Evolutionary conservation across 2,797 vertebrate species (phyloP), one percentile per base, ranked within the genome.

Genomic region (Xenopus petersii): DNA sequence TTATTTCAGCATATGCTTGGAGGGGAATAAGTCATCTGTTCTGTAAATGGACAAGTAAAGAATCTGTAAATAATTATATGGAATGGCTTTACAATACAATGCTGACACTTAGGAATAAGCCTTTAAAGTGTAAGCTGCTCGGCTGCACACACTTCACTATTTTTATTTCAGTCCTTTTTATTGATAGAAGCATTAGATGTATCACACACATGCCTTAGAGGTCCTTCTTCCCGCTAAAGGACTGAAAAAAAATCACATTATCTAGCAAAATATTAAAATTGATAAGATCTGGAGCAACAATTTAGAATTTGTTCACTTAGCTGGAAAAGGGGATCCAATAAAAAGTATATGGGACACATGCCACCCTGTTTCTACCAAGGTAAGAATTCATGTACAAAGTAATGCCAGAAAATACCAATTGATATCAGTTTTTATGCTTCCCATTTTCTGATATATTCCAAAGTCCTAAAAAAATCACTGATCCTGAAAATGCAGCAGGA

Each of bases 261-360:
- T 70, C 67, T 70, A 75, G 51, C 62, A 64, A 75, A 75, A 75
- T 70, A 75, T 64, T 75, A 75, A 70, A 70, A 4, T 56, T 6
- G 5, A 16, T 75, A 70, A 60, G 74, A 64, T 75, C 49, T 75
- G 49, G 66, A 74, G 64, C 73, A 74, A 68, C 68, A 64, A 12
- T 26, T 33, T 55, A 75, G 51, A 68, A 64, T 24, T 75, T 56
- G 48, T 70, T 70, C 36, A 56, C 61, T 70, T 70, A 30, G 51
- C 42, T 51, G 30, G 17, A 65, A 64, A 49, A 47, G 33, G 64
- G 24, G 12, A 54, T 65, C 21, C 61, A 36, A 60, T 49, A 67
- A 33, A 17, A 64, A 58, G n/a, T 64, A 70, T 58, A 64, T 65
- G 36, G n/a, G 49, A 70, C 26, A 64, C 74, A 65, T 75, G 61